phyloP scores from a whole-genome alignment of 2,888 invertebrate species.

The Cephus spinipes region DNA sequence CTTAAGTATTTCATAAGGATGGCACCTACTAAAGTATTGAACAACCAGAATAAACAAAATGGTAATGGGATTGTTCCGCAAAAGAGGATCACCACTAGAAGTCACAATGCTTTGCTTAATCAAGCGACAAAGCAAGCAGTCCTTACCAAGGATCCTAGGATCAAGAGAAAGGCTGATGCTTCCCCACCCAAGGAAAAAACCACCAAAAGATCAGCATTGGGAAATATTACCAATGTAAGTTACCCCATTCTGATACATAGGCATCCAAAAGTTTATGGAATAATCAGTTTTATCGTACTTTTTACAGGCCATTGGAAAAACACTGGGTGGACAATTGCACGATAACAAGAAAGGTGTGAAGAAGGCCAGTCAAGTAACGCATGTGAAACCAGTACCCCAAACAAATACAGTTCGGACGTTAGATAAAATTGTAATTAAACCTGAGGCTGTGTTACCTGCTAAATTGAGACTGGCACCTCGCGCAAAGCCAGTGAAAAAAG shows the following conservation, averaged over 20 bases:
- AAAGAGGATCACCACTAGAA: slow-evolving; percentile 73
- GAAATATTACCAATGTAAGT: slow-evolving; percentile 84
- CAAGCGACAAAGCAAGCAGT: slow-evolving; percentile 62
- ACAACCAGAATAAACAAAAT: slow-evolving; percentile 68
- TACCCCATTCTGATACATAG: neutral
- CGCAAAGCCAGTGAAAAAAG: slow-evolving; percentile 36
- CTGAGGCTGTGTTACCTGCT: slow-evolving; percentile 37
- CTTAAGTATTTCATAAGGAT: slow-evolving; percentile 68
- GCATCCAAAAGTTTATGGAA: neutral
- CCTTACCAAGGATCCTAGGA: slow-evolving; percentile 69
- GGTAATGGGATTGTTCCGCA: slow-evolving; percentile 66
- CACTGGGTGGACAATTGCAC: slow-evolving; percentile 49
- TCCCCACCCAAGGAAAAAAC: slow-evolving; percentile 82
- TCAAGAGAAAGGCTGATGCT: slow-evolving; percentile 84
- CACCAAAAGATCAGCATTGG: slow-evolving; percentile 85
- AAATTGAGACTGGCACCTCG: slow-evolving; percentile 44
- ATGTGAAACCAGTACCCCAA: slow-evolving; percentile 34
- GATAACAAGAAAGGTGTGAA: slow-evolving; percentile 38
- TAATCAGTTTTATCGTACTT: slow-evolving; percentile 12
- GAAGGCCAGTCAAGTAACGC: slow-evolving; percentile 35
- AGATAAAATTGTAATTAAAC: slow-evolving; percentile 43
- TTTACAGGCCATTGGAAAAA: slow-evolving; percentile 55
- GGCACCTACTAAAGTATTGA: slow-evolving; percentile 75
- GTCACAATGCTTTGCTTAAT: slow-evolving; percentile 67
- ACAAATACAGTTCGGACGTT: slow-evolving; percentile 38